Base-by-base conservation (phyloP, 2,797 vertebrate genomes). In the Sardinella longiceps region DNA sequence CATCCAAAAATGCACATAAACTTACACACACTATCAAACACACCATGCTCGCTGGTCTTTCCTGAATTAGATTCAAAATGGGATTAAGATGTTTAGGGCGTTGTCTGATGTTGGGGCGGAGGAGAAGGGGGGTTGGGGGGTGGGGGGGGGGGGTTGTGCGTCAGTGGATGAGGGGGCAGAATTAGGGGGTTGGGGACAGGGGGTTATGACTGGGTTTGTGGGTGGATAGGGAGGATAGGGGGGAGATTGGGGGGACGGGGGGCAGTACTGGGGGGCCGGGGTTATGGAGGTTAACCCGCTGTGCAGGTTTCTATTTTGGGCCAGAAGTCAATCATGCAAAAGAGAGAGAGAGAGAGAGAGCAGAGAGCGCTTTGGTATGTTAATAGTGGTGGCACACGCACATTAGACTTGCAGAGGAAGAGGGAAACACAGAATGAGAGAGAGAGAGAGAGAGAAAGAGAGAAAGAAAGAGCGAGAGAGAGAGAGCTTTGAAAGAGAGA, bases 61-160 rank as follows among this genome's bases (percentile, higher is more conserved):
- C 86, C 86, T 88, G 80, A 84, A 87, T 90, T 88, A 88, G 87
- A 85, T 20, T 85, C 83, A 89, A 87, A 88, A 87, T 89, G 81
- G 85, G 83, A 85, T 74, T 86, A 89, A 86, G 77, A 81, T 87
- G 84, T 43, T 2, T 85, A 85, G 87, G 53, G 53, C 53, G 53
- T 56, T 56, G 53, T 18, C 53, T 56, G 18, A 23, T 23, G 2
- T 20, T 60, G 87, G 89, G 77, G 80, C 85, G 86, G 89, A 81
- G 63, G 28, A 74, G 70, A 77, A 83, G 2, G 12, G 66, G 87
- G 88, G 80, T 81, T 85, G 85, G 86, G 89, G 84, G 63, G 82
- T 18, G 1, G 82, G 82, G 33, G 83, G 84, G 50, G 70, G 83
- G 84, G 86, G 84, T 2, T 43, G 84, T 56, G 3, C 37, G 80